phyloP scores from a whole-genome alignment of 1,140 invertebrate genomes.

The Lanistes nyassanus region DNA sequence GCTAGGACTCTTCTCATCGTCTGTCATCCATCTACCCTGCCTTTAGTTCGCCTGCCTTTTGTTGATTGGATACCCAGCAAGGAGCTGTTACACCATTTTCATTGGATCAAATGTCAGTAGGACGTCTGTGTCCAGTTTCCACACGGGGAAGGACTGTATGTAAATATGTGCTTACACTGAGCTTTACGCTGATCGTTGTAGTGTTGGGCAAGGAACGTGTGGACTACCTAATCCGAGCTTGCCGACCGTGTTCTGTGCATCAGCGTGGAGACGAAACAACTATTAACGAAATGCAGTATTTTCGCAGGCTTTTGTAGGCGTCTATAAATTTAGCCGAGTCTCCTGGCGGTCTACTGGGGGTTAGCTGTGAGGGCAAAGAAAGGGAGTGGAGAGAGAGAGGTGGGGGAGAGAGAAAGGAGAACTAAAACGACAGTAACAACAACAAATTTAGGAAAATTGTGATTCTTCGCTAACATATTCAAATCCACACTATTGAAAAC shows the following conservation, averaged over 20 bases:
- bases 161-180: no score
- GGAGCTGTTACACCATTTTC: no score
- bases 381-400: background rate
- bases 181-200: background rate
- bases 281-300: background rate
- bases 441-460: background rate
- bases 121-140: no score
- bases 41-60: no score
- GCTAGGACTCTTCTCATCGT: no score
- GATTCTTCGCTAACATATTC: no score
- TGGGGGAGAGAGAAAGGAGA: background rate
- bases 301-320: background rate
- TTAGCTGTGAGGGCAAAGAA: background rate
- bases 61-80: no score
- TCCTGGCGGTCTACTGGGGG: background rate
- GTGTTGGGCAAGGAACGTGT: background rate
- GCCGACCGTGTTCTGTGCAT: background rate
- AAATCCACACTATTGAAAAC: no score
- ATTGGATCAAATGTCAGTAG: no score
- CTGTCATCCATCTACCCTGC: no score
- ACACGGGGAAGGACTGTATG: no score
- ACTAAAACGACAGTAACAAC: background rate
- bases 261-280: background rate
- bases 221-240: background rate
- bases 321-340: background rate